Evolutionary conservation across 2,888 invertebrate genomes (phyloP).

Genomic region (Drosophila hamatofila): DNA sequence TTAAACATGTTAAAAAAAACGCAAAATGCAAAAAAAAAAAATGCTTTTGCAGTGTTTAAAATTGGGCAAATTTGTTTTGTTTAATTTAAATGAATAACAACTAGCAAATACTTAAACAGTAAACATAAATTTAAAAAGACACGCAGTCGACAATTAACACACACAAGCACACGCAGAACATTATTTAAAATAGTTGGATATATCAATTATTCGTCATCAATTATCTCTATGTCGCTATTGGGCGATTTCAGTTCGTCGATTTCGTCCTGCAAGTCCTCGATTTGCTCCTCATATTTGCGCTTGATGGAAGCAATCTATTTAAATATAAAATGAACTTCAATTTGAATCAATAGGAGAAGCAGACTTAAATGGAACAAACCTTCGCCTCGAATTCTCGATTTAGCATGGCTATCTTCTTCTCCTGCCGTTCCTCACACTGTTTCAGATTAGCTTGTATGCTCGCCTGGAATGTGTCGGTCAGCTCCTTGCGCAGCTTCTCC

Average conservation of each 20-base stretch:
- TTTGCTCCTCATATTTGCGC: conserved; percentile 58
- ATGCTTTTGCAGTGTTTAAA: conserved; percentile 84
- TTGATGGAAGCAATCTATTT: conserved; percentile 61
- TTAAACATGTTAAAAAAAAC: too few relatives aligned
- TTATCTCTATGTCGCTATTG: conserved; percentile 52
- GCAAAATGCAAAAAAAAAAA: conserved; percentile 69
- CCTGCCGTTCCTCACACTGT: conserved; percentile 60
- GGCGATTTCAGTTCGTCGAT: conserved; percentile 45
- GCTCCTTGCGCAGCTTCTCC: conserved; percentile 75
- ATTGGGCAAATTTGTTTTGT: conserved; percentile 42
- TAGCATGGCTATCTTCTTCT: conserved; percentile 64
- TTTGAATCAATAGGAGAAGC: background rate
- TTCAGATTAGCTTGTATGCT: conserved; percentile 59
- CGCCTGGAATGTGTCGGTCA: conserved; percentile 76
- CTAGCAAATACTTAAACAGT: conserved; percentile 8
- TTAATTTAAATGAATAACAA: conserved; percentile 12
- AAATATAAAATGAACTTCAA: background rate
- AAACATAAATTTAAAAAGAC: conserved; percentile 30
- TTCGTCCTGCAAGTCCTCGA: conserved; percentile 69
- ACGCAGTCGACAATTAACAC: conserved; percentile 9
- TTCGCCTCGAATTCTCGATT: conserved; percentile 73
- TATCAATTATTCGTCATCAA: conserved; percentile 52
- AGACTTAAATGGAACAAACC: conserved; percentile 46
- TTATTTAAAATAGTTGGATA: background rate
- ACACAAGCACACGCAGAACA: conserved; percentile 11